Conservation (phyloP, 2,888 invertebrate species). For the Xanthostigma xanthostigma region DNA sequence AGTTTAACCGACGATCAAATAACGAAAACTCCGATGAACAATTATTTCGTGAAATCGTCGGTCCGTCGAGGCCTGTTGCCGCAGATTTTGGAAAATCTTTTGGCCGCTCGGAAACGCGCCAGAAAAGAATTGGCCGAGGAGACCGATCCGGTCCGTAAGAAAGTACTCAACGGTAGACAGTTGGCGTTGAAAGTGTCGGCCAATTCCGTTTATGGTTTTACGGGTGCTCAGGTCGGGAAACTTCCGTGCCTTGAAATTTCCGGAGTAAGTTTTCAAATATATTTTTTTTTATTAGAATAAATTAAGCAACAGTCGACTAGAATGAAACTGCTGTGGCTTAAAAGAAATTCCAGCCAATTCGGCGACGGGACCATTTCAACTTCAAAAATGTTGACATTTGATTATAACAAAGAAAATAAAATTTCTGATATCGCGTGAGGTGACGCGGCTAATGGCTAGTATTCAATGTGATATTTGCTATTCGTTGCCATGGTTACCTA, state of each 20-base stretch:
- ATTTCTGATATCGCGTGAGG: too few relatives aligned
- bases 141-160: constrained; percentile 83
- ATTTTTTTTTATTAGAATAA: too few relatives aligned
- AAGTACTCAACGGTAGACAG: constrained; percentile 92
- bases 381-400: too few relatives aligned
- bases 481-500: too few relatives aligned
- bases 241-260: constrained; percentile 92
- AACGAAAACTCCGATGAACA: constrained; percentile 80
- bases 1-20: constrained; percentile 51
- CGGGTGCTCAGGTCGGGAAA: constrained; percentile 96
- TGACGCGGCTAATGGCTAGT: too few relatives aligned
- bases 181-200: constrained; percentile 96
- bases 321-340: too few relatives aligned
- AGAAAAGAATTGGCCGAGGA: constrained; percentile 90
- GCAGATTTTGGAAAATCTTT: constrained; percentile 83
- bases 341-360: too few relatives aligned
- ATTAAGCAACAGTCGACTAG: too few relatives aligned
- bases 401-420: too few relatives aligned
- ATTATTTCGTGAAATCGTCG: constrained; percentile 77
- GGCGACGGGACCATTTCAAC: too few relatives aligned
- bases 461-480: too few relatives aligned
- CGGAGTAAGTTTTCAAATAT: constrained; percentile 35
- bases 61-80: constrained; percentile 85
- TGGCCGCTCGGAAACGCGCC: constrained; percentile 84
- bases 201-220: constrained; percentile 99